Evolutionary conservation across 2,888 invertebrate genomes (phyloP).

Genomic region (Rosalia funebris): DNA sequence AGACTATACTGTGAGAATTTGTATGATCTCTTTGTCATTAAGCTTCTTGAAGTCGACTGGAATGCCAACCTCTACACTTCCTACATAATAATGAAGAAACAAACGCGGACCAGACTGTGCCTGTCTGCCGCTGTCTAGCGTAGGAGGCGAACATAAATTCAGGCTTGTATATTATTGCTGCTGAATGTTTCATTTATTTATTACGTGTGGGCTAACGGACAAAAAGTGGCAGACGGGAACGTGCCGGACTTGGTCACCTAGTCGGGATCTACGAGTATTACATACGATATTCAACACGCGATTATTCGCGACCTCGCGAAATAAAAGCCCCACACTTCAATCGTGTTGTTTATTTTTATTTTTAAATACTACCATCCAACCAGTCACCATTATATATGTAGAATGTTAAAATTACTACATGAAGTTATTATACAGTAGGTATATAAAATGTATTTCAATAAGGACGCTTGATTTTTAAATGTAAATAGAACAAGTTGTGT

Average conservation of each 20-base stretch:
- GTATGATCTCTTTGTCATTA: conserved; percentile 9
- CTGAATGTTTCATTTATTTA: conserved; percentile 10
- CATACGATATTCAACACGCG: background rate
- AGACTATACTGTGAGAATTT: background rate
- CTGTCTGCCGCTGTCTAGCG: conserved; percentile 12
- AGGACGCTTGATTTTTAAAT: no score
- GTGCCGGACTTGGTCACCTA: background rate
- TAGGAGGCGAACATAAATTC: conserved; percentile 5
- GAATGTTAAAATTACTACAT: no score
- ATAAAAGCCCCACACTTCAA: no score
- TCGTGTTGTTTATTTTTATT: no score
- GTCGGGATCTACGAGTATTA: background rate
- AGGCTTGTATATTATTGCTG: conserved; percentile 7
- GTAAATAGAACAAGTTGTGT: no score
- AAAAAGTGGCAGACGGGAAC: background rate
- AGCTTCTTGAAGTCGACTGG: conserved; percentile 8
- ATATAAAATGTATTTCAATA: no score
- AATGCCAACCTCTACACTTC: conserved; percentile 1
- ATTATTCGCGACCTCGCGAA: background rate
- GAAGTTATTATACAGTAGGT: no score
- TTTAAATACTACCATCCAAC: no score
- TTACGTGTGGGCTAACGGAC: conserved; percentile 1
- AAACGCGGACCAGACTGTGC: background rate
- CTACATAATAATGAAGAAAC: background rate
- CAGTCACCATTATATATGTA: no score